phyloP scores from a whole-genome alignment of 2,888 invertebrate genomes.

The Lepidochrysops patricia region DNA sequence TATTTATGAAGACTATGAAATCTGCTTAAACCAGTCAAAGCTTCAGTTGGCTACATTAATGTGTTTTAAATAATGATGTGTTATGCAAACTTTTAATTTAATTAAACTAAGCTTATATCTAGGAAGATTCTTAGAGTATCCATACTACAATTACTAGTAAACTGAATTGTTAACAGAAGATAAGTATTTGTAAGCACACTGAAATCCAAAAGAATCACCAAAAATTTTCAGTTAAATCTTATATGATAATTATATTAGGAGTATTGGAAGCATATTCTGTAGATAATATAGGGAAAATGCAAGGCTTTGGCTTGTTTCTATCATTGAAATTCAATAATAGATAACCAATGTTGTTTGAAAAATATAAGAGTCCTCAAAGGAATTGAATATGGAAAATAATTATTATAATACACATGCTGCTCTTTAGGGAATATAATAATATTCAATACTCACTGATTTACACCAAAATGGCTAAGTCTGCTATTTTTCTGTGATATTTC shows the following conservation, averaged over 20 bases:
- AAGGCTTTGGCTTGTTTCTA: not conserved
- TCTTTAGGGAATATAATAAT: no score
- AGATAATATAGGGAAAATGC: not conserved
- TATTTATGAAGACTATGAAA: no score
- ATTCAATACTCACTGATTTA: no score
- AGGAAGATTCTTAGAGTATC: not conserved
- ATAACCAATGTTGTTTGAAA: not conserved
- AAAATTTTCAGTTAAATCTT: not conserved
- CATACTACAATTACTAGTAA: not conserved
- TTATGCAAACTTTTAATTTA: not conserved
- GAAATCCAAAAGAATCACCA: not conserved
- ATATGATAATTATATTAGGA: not conserved
- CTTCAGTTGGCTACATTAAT: not conserved
- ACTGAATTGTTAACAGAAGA: not conserved
- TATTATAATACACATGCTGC: no score
- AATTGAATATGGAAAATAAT: not conserved
- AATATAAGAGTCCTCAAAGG: not conserved
- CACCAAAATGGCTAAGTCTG: no score
- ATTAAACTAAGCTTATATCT: not conserved
- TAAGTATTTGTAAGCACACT: not conserved
- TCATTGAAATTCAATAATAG: not conserved
- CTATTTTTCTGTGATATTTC: no score
- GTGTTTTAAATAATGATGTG: not conserved
- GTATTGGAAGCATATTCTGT: constrained; percentile 3
- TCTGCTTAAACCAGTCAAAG: not conserved